Percentiles rank a stretch among this genome's conserved stretches.
Evolutionary conservation across 2,113 vertebrate species (phyloP).

Genomic region (Neodontobutis hainanensis): DNA sequence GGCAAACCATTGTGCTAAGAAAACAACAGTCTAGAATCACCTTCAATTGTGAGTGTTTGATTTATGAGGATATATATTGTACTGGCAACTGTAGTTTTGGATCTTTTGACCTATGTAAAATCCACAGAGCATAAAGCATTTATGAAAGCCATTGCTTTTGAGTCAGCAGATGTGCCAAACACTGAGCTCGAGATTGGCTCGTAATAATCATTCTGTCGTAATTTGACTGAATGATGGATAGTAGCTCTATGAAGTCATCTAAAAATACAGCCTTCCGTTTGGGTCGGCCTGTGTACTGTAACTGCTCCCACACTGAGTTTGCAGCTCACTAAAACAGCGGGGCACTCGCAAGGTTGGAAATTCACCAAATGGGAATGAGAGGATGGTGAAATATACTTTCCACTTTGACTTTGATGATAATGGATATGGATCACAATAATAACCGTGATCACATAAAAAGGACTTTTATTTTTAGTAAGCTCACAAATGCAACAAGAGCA

Average conservation of each 20-base stretch:
- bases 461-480: neutral
- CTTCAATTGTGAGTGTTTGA: neutral
- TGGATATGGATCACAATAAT: neutral
- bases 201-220: slow-evolving; percentile 37
- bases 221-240: slow-evolving; percentile 48
- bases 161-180: slow-evolving; percentile 36
- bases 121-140: slow-evolving; percentile 12
- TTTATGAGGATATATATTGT: neutral
- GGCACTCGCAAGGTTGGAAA: slow-evolving; percentile 10
- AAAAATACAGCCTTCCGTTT: slow-evolving; percentile 28
- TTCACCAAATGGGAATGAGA: slow-evolving; percentile 2
- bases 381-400: neutral
- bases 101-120: slow-evolving; percentile 8
- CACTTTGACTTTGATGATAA: neutral
- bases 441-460: neutral
- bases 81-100: neutral
- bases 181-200: neutral
- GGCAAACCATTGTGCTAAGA: neutral
- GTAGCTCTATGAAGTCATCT: slow-evolving; percentile 10
- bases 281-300: slow-evolving; percentile 10
- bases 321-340: slow-evolving; percentile 21
- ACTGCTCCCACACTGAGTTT: slow-evolving; percentile 24
- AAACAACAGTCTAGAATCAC: neutral
- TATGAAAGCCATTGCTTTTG: slow-evolving; percentile 16
- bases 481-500: too few relatives aligned